These are phyloP conservation scores for Calosoma granatense DNA, from an alignment of 1,140 invertebrate species.

Conservation along the genomic window DNA sequence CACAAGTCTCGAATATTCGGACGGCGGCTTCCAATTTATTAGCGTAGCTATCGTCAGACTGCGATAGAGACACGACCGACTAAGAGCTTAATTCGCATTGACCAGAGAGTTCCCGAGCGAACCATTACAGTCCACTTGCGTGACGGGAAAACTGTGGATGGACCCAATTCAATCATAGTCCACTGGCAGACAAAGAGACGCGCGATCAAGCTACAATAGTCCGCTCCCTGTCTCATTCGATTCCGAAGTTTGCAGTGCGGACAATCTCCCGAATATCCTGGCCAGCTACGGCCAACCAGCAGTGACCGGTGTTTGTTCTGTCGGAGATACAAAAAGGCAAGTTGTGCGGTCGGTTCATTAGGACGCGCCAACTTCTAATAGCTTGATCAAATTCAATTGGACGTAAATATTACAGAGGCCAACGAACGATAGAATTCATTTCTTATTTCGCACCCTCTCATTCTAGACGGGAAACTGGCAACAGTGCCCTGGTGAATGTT, in stretches of 20 bases:
- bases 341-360: slow-evolving; percentile 2
- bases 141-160: slow-evolving; percentile 3
- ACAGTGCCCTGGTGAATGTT: no score
- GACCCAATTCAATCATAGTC: not conserved
- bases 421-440: not conserved
- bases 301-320: not conserved
- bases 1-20: slow-evolving; percentile 1
- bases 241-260: not conserved
- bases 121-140: not conserved
- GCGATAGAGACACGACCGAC: not conserved
- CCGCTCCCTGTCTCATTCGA: not conserved
- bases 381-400: slow-evolving; percentile 4
- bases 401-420: not conserved
- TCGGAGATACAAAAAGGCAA: slow-evolving; percentile 2
- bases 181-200: not conserved
- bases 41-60: not conserved
- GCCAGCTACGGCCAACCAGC: not conserved
- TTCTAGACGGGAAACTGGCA: not conserved
- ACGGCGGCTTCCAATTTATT: not conserved
- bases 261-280: no score
- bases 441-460: no score
- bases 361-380: slow-evolving; percentile 3
- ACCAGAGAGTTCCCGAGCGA: not conserved
- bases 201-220: not conserved
- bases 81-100: not conserved